Evolutionary conservation across 2,113 vertebrate genomes (phyloP).

Genomic region (Columbina picui): DNA sequence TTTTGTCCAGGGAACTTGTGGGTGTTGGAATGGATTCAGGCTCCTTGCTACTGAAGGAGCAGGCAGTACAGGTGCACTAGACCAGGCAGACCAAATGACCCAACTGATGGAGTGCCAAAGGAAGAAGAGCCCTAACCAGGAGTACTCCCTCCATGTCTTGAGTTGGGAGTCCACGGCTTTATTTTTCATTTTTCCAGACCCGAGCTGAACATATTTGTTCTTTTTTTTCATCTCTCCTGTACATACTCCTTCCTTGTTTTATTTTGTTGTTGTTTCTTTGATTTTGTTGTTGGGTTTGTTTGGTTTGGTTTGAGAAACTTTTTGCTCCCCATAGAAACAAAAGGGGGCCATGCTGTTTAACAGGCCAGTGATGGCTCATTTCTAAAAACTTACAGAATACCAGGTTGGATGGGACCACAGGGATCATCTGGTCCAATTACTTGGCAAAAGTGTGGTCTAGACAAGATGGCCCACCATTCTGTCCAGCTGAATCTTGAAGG

Average conservation of each 20-base stretch:
- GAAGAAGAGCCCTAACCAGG: neutral
- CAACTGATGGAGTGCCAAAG: neutral
- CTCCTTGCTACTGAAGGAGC: neutral
- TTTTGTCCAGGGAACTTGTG: neutral
- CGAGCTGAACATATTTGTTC: accelerated
- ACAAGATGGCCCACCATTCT: too few relatives aligned
- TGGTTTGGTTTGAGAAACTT: neutral
- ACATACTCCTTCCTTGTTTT: neutral
- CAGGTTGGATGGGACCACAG: too few relatives aligned
- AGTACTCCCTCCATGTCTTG: neutral
- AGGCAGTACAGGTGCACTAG: accelerated
- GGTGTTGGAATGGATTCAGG: neutral
- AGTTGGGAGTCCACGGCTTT: neutral
- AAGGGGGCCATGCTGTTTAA: accelerated
- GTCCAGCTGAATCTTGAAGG: too few relatives aligned
- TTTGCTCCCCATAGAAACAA: neutral
- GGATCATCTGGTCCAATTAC: too few relatives aligned
- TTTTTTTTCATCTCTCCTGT: neutral
- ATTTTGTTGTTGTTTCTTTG: too few relatives aligned
- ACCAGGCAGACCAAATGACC: neutral
- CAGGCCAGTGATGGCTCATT: neutral
- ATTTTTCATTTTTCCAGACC: neutral
- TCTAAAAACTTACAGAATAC: neutral
- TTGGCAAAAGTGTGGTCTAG: too few relatives aligned
- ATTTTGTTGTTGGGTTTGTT: neutral